These are phyloP conservation scores for Lacanobia oleracea DNA, from an alignment of 2,888 invertebrate species.

Conservation along the genomic window DNA sequence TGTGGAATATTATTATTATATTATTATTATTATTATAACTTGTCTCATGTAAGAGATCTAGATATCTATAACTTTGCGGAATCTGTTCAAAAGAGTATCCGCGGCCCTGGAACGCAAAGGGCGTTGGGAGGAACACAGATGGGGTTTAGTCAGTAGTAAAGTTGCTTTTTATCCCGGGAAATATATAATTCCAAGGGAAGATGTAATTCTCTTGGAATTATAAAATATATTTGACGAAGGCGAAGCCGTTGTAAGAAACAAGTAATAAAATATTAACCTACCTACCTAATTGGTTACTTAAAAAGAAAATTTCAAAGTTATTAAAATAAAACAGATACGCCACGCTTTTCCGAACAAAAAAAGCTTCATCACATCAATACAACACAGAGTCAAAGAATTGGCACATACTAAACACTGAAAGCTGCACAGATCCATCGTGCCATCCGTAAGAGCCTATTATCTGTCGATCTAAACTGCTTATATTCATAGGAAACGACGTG, in stretches of 20 bases:
- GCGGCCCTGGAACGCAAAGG: too few relatives aligned
- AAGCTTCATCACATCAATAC: background rate
- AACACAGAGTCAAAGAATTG: background rate
- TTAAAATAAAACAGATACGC: background rate
- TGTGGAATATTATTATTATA: too few relatives aligned
- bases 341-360: background rate
- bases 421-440: conserved; percentile 2
- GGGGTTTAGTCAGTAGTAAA: too few relatives aligned
- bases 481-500: conserved; percentile 20
- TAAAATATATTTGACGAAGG: too few relatives aligned
- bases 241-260: too few relatives aligned
- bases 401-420: background rate
- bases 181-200: too few relatives aligned
- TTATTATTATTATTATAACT: background rate
- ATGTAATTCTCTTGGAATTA: too few relatives aligned
- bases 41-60: background rate
- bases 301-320: background rate
- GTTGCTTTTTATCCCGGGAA: too few relatives aligned
- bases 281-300: too few relatives aligned
- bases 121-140: too few relatives aligned
- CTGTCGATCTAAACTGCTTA: conserved; percentile 20
- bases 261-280: too few relatives aligned
- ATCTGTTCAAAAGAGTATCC: too few relatives aligned
- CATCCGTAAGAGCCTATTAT: conserved; percentile 22
- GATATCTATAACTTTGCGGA: background rate